Conservation (phyloP, 2,113 vertebrate species). For the Regulus satrapa region DNA sequence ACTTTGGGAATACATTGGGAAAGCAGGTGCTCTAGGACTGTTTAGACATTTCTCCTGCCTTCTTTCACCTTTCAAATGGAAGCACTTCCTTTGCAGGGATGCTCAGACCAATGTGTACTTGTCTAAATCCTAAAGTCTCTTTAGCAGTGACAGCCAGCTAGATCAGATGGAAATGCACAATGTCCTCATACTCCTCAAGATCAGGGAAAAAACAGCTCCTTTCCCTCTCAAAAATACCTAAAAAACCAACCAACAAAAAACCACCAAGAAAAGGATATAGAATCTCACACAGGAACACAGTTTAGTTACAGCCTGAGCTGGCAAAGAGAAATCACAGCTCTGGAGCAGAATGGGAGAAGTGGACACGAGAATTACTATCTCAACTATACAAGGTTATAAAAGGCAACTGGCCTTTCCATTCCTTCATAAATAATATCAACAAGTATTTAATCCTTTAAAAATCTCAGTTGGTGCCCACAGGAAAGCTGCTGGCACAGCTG, state of each 20-base stretch:
- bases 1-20: background rate
- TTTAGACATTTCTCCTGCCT: background rate
- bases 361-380: background rate
- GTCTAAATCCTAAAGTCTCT: background rate
- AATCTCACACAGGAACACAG: background rate
- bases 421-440: background rate
- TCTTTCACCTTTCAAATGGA: background rate
- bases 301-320: background rate
- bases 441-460: background rate
- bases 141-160: background rate
- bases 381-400: background rate
- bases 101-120: background rate
- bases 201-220: fast-evolving
- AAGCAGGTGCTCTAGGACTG: background rate
- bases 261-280: background rate
- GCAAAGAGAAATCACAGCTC: background rate
- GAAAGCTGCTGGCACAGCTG: background rate
- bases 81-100: background rate
- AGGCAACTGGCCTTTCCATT: background rate
- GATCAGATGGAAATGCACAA: background rate
- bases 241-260: background rate
- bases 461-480: background rate
- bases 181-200: background rate
- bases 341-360: background rate
- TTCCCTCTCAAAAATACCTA: background rate